Percentiles rank a stretch among this genome's conserved stretches.
Evolutionary conservation across 2,888 invertebrate species (phyloP).

Genomic region (Eudiplozoon nipponicum): DNA sequence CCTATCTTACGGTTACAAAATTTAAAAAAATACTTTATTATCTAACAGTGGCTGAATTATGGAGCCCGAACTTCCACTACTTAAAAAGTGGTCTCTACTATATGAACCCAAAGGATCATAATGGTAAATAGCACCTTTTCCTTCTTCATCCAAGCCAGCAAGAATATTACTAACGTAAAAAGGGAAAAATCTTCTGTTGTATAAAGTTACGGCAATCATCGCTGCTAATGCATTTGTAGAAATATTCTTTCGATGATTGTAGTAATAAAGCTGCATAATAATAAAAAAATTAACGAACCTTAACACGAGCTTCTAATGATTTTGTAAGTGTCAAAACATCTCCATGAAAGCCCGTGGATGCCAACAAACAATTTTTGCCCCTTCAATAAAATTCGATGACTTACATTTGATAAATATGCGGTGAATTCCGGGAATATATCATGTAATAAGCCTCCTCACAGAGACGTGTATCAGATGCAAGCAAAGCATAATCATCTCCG

Average conservation of each 20-base stretch:
- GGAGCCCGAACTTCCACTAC: conserved; percentile 48
- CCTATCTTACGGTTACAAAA: conserved; percentile 35
- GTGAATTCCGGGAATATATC: conserved; percentile 55
- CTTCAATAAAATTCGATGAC: conserved; percentile 12
- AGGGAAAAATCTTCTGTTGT: conserved; percentile 83
- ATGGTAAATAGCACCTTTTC: conserved; percentile 62
- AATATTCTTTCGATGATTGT: conserved; percentile 56
- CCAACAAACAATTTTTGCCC: neutral
- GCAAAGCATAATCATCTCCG: conserved; percentile 65
- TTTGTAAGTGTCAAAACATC: conserved; percentile 64
- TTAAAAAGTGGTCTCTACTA: conserved; percentile 48
- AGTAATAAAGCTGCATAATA: conserved; percentile 42
- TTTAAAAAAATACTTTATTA: conserved; percentile 38
- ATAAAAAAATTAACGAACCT: conserved; percentile 26
- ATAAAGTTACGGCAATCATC: conserved; percentile 70
- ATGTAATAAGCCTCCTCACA: conserved; percentile 50
- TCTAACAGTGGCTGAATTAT: conserved; percentile 70
- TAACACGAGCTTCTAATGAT: conserved; percentile 49
- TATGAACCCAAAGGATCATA: conserved; percentile 90
- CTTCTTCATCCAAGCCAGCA: conserved; percentile 66
- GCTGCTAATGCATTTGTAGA: conserved; percentile 64
- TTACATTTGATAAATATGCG: conserved; percentile 46
- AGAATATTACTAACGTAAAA: conserved; percentile 77
- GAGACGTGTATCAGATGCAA: conserved; percentile 71
- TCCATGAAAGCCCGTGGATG: conserved; percentile 40